Evolutionary conservation across 1,140 invertebrate genomes (phyloP).

Genomic region (Listronotus oregonensis): DNA sequence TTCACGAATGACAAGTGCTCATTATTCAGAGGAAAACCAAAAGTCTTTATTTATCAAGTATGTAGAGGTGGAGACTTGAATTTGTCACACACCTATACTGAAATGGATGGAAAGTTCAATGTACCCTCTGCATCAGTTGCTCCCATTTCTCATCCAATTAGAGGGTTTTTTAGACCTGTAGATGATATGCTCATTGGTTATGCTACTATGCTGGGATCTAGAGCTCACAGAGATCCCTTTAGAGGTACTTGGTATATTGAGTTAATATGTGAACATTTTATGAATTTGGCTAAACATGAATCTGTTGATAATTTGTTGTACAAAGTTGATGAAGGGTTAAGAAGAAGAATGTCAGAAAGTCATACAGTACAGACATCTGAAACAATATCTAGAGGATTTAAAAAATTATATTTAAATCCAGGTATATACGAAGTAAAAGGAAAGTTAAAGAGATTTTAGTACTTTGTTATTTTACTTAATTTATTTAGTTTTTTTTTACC

Average conservation of each 20-base stretch:
- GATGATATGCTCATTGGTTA: slow-evolving; percentile 43
- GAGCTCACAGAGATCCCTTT: slow-evolving; percentile 66
- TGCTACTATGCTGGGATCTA: slow-evolving; percentile 58
- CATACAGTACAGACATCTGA: slow-evolving; percentile 61
- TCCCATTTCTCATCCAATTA: not conserved
- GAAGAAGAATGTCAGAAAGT: slow-evolving; percentile 36
- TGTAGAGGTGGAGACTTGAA: slow-evolving; percentile 55
- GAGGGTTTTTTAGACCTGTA: slow-evolving; percentile 25
- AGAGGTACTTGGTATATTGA: slow-evolving; percentile 79
- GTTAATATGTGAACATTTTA: slow-evolving; percentile 74
- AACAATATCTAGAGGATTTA: slow-evolving; percentile 64
- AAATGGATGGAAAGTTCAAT: slow-evolving; percentile 28
- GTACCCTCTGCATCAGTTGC: slow-evolving; percentile 24
- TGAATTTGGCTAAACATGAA: slow-evolving; percentile 66
- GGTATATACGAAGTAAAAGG: slow-evolving; percentile 27
- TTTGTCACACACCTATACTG: not conserved
- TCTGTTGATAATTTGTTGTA: slow-evolving; percentile 70
- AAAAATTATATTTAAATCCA: slow-evolving; percentile 67
- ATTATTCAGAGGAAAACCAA: slow-evolving; percentile 68
- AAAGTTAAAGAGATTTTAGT: too few species aligned
- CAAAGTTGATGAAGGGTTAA: slow-evolving; percentile 62
- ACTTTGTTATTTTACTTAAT: too few species aligned
- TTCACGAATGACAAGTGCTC: slow-evolving; percentile 70
- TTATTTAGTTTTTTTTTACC: too few species aligned
- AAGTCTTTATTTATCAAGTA: slow-evolving; percentile 78